Evolutionary conservation across 92 coral and sea anemone genomes (phyloP).

Genomic region (Muricea muricata): DNA sequence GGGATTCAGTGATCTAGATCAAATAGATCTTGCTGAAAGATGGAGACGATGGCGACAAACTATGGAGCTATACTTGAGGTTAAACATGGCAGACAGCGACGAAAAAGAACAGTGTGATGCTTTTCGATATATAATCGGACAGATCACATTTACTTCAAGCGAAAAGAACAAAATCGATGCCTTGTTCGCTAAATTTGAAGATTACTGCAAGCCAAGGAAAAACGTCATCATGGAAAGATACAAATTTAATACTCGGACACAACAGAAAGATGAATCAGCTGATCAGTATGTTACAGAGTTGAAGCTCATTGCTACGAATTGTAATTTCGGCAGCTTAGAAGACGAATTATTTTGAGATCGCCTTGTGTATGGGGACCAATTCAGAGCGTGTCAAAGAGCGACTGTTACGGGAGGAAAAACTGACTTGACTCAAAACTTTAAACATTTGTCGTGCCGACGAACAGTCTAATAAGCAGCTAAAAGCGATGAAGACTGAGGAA

Average conservation of each 20-base stretch:
- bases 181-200: not conserved
- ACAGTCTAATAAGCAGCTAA: not conserved
- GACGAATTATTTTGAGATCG: slow-evolving; percentile 32
- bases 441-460: not conserved
- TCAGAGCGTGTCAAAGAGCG: slow-evolving; percentile 30
- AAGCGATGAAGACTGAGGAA: not conserved
- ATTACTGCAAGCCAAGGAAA: no score
- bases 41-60: slow-evolving; percentile 39
- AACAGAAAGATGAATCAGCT: slow-evolving; percentile 19
- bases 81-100: slow-evolving; percentile 6
- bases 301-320: slow-evolving; percentile 20
- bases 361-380: slow-evolving; percentile 20
- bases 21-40: no score
- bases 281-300: slow-evolving; percentile 40
- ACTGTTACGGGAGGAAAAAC: not conserved
- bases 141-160: not conserved
- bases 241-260: slow-evolving; percentile 32
- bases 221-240: slow-evolving; percentile 32
- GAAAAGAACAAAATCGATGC: not conserved
- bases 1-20: no score
- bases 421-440: not conserved
- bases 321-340: slow-evolving; percentile 41
- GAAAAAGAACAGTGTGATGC: slow-evolving; percentile 8
- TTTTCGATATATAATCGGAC: slow-evolving; percentile 24
- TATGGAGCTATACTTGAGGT: slow-evolving; percentile 9